Base-by-base conservation (phyloP, 2,113 vertebrate genomes). In the Cyphomyrus discorhynchus region DNA sequence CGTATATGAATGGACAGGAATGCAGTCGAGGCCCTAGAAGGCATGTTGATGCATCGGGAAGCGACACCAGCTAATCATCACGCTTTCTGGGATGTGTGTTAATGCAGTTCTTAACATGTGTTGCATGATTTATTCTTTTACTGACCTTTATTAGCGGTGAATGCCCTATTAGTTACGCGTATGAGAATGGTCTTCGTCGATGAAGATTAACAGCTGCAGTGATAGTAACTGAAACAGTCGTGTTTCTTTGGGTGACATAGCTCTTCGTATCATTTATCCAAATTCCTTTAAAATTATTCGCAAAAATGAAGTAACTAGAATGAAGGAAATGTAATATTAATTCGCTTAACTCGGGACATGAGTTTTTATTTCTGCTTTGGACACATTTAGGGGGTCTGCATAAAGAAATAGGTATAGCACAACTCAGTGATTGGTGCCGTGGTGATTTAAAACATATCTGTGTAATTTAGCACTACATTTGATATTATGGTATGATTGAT, bases 1-100 rank as follows among this genome's bases (percentile, higher is more conserved):
- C 74, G 66, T 27, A 66, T 77, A 89, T 83, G 89, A 85, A 89
- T 89, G 89, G 52, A 42, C 35, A 89, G 88, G 88, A 89, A 89
- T 89, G 80, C 80, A 62, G 27, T 27, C 21, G 39, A 89, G 89
- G 89, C 89, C 89, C 80, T 9, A n/a, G 45, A 62, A 39, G 88
- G 27, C 88, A 89, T 77, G 84, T 52, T 52, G 45, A 8, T 86
- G 49, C 24, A 31, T 31, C 3, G 42, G 17, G 77, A 15, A 52
- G 5, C 13, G n/a, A 35, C 66, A 58, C 47, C 70, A 52, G 88
- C 62, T 49, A 50, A n/a, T 47, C 74, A 11, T 13, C 46, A 31
- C 19, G 27, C 66, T 82, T 50, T 9, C 11, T 56, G n/a, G 1
- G 9, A 88, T n/a, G 13, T 15, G 9, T 74, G 35, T 74, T 3